phyloP scores from a whole-genome alignment of 2,113 vertebrate genomes.

The Polypterus bichir region DNA sequence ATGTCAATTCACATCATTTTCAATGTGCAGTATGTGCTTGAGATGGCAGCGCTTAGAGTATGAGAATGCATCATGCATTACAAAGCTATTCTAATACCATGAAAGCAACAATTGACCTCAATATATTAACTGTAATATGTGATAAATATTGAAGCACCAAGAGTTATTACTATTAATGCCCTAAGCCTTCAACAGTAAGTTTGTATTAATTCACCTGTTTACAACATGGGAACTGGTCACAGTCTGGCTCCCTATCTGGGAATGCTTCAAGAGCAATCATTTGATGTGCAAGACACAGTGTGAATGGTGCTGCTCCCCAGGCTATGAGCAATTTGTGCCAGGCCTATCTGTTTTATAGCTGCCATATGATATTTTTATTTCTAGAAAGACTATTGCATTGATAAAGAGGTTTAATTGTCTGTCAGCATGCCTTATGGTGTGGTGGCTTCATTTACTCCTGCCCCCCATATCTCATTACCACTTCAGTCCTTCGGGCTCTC shows the following conservation, averaged over 20 bases:
- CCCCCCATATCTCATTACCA: conserved; percentile 53
- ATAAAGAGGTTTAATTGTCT: conserved; percentile 68
- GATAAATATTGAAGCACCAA: no score
- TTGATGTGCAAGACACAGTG: not conserved
- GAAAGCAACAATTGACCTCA: no score
- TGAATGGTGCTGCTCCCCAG: not conserved
- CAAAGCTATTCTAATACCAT: no score
- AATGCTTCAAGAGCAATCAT: conserved; percentile 2
- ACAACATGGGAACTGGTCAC: no score
- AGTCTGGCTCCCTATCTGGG: not conserved
- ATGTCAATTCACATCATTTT: no score
- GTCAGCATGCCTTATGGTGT: conserved; percentile 51
- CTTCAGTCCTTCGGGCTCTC: conserved; percentile 47
- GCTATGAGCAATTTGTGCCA: conserved; percentile 1
- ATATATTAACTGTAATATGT: no score
- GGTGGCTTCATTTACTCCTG: conserved; percentile 52
- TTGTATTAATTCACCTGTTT: no score
- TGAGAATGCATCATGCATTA: no score
- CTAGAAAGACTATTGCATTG: conserved; percentile 41
- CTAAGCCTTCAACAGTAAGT: no score
- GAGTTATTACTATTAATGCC: no score
- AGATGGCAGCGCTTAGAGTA: no score
- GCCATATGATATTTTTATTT: conserved; percentile 43
- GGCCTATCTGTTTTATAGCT: conserved; percentile 6
- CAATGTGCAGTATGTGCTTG: no score